Evolutionary conservation across 1,140 invertebrate genomes (phyloP).

Genomic region (Tetramorium alpestre): DNA sequence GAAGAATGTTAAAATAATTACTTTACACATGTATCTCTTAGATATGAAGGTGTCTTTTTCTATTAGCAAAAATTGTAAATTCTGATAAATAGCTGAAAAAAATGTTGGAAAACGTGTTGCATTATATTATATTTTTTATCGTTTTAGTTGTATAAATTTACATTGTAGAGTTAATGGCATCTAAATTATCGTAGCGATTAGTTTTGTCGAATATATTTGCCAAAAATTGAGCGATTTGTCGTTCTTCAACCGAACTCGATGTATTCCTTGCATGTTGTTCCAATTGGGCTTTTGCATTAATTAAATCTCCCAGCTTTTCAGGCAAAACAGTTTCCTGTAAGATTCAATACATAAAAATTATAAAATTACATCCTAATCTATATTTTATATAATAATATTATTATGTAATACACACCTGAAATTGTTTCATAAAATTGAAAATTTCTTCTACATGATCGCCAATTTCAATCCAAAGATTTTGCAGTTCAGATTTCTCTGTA

Average conservation of each 20-base stretch:
- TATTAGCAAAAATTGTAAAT: slow-evolving; percentile 10
- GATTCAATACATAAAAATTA: slow-evolving; percentile 18
- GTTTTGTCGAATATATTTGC: slow-evolving; percentile 79
- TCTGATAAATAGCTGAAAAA: neutral
- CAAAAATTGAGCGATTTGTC: slow-evolving; percentile 77
- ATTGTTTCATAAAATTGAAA: slow-evolving; percentile 79
- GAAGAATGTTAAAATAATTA: neutral
- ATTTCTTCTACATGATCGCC: slow-evolving; percentile 81
- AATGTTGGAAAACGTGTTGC: neutral
- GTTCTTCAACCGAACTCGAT: slow-evolving; percentile 69
- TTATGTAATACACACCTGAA: slow-evolving; percentile 75
- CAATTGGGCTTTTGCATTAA: slow-evolving; percentile 79
- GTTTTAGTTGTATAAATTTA: slow-evolving; percentile 1
- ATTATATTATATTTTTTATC: neutral
- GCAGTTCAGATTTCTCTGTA: slow-evolving; percentile 79
- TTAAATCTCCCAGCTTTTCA: slow-evolving; percentile 83
- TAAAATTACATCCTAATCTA: slow-evolving; percentile 27
- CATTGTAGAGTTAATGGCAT: slow-evolving; percentile 28
- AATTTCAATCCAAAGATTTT: slow-evolving; percentile 80
- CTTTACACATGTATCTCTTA: neutral
- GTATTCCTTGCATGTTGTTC: slow-evolving; percentile 74
- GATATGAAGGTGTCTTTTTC: neutral
- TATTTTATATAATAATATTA: slow-evolving; percentile 3
- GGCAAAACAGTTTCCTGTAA: slow-evolving; percentile 81
- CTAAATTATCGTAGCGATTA: slow-evolving; percentile 75